Conservation (phyloP, 2,888 invertebrate genomes). For the Amblyteles armatorius region DNA sequence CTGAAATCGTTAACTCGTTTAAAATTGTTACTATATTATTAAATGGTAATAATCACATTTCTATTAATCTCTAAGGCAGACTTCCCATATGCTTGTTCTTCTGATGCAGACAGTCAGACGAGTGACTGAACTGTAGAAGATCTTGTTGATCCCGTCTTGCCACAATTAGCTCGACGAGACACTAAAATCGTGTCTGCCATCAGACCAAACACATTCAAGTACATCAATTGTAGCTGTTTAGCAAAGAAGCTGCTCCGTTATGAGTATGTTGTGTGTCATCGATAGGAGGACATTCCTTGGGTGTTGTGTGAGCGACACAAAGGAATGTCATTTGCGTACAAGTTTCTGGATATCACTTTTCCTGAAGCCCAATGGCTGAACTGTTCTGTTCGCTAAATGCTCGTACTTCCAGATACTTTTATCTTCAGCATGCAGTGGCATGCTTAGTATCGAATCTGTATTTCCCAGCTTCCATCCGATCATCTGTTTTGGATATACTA, state of each 20-base stretch:
- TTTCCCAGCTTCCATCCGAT: conserved; percentile 97
- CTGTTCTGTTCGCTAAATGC: conserved; percentile 99
- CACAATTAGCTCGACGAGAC: conserved; percentile 86
- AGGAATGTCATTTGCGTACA: conserved; percentile 99
- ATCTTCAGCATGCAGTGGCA: conserved; percentile 97
- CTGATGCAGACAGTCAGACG: conserved; percentile 95
- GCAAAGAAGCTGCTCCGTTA: conserved; percentile 98
- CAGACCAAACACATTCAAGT: conserved; percentile 93
- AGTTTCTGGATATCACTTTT: conserved; percentile 98
- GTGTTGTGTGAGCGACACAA: conserved; percentile 99
- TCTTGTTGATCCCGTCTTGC: conserved; percentile 90
- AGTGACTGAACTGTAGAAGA: conserved; percentile 93
- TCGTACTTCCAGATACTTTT: conserved; percentile 99
- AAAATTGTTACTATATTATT: neutral
- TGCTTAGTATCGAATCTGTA: conserved; percentile 96
- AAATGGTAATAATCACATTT: neutral
- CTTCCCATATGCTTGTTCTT: conserved; percentile 96
- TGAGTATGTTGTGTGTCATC: conserved; percentile 99
- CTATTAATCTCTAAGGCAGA: conserved; percentile 90
- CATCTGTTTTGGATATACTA: conserved; percentile 99
- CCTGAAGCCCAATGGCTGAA: conserved; percentile 97
- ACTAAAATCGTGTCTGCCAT: conserved; percentile 86
- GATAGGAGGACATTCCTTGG: conserved; percentile 99
- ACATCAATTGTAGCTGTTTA: conserved; percentile 93
- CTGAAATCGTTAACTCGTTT: conserved; percentile 48